Evolutionary conservation across 2,113 vertebrate species (phyloP).

Genomic region (Noturus placidus): DNA sequence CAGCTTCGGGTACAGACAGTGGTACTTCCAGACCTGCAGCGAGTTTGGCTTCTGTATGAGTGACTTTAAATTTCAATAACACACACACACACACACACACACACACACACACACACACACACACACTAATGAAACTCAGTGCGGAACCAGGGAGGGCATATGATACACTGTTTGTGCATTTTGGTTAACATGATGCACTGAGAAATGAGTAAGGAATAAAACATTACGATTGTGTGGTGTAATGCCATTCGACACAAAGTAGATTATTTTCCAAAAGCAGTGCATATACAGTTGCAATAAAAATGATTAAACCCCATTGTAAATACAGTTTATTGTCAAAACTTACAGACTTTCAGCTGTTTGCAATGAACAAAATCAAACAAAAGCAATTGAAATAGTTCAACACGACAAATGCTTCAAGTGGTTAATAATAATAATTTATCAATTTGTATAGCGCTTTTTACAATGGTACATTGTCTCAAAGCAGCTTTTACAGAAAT

Average conservation of each 20-base stretch:
- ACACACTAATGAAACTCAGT: neutral
- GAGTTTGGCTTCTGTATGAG: slow-evolving; percentile 84
- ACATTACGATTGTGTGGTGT: neutral
- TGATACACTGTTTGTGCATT: neutral
- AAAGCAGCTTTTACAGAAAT: too few species aligned
- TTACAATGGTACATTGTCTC: too few species aligned
- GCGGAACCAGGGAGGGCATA: neutral
- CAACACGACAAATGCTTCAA: too few species aligned
- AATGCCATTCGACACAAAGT: neutral
- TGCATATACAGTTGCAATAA: neutral
- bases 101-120: neutral
- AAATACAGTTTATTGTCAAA: too few species aligned
- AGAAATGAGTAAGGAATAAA: neutral
- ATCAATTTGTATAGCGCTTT: too few species aligned
- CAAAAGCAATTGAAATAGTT: too few species aligned
- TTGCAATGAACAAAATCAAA: too few species aligned
- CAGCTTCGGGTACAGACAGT: slow-evolving; percentile 67
- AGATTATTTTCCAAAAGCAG: neutral
- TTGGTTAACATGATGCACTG: neutral
- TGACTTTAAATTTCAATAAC: neutral
- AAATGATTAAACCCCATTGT: too few species aligned
- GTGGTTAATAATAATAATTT: too few species aligned
- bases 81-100: slow-evolving; percentile 13
- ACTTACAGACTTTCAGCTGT: too few species aligned
- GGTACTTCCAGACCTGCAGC: slow-evolving; percentile 83